Evolutionary conservation across 2,797 vertebrate species (phyloP).

Genomic region (Adrianichthys oophorus): DNA sequence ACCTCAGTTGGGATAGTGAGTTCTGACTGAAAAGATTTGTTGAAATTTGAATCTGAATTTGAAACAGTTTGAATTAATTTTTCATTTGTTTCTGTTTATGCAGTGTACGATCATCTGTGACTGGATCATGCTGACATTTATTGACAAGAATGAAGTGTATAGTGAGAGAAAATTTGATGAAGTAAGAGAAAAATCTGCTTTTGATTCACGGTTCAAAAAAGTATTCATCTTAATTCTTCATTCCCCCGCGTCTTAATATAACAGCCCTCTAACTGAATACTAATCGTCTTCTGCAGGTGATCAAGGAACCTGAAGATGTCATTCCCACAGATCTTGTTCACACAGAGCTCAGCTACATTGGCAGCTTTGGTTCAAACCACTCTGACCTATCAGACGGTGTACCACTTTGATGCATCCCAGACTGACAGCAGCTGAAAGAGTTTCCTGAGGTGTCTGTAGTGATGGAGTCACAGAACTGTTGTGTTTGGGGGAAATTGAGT

Average conservation of each 20-base stretch:
- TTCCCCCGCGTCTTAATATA: too few species aligned
- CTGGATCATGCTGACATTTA: conserved; percentile 93
- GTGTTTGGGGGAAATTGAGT: too few species aligned
- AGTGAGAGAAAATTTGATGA: conserved; percentile 90
- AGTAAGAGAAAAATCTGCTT: conserved; percentile 64
- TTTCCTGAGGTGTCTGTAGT: conserved; percentile 20
- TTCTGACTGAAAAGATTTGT: conserved; percentile 10
- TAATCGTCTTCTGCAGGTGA: conserved; percentile 55
- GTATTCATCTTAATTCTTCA: too few species aligned
- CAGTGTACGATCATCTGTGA: conserved; percentile 91
- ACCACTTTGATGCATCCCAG: conserved; percentile 63
- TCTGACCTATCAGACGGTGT: conserved; percentile 83
- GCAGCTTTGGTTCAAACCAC: conserved; percentile 75
- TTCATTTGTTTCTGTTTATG: background rate
- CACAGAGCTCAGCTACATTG: conserved; percentile 73
- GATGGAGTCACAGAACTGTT: background rate
- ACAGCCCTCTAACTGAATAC: background rate
- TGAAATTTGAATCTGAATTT: background rate
- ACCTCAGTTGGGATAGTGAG: conserved; percentile 93
- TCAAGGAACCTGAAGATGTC: conserved; percentile 52
- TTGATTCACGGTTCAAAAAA: too few species aligned
- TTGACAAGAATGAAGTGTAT: conserved; percentile 89
- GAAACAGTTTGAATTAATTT: background rate
- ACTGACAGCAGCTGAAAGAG: conserved; percentile 4
- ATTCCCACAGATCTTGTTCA: conserved; percentile 60